A percentile compares a stretch with the other conserved stretches of the same genome.
These are phyloP conservation scores for Miltochrista miniata DNA, from an alignment of 2,888 invertebrate species.

Conservation along the genomic window DNA sequence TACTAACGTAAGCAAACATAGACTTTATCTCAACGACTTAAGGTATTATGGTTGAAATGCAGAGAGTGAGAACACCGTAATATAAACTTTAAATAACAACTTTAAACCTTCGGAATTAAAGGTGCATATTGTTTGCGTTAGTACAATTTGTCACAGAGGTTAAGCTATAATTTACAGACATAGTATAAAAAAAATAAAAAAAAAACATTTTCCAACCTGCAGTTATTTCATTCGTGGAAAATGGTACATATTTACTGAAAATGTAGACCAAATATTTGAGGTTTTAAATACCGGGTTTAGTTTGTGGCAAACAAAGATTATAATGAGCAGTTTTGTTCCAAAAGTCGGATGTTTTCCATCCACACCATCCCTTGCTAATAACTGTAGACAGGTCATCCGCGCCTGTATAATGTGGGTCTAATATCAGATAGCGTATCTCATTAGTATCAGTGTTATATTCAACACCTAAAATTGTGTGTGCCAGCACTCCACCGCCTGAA, in stretches of 20 bases:
- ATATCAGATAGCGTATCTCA: conserved; percentile 94
- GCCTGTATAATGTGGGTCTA: conserved; percentile 99
- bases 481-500: conserved; percentile 96
- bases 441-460: conserved; percentile 92
- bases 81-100: too few relatives aligned
- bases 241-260: neutral
- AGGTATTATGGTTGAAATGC: too few relatives aligned
- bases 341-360: conserved; percentile 97
- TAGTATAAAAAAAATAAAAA: too few relatives aligned
- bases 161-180: too few relatives aligned
- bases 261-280: neutral
- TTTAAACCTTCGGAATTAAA: too few relatives aligned
- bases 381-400: conserved; percentile 90
- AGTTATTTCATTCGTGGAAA: too few relatives aligned
- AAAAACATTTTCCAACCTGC: too few relatives aligned
- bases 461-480: conserved; percentile 98
- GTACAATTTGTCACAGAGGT: too few relatives aligned
- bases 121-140: too few relatives aligned
- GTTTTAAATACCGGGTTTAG: conserved; percentile 62
- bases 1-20: too few relatives aligned
- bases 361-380: conserved; percentile 96
- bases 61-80: too few relatives aligned
- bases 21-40: too few relatives aligned
- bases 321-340: conserved; percentile 98
- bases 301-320: conserved; percentile 96